Evolutionary conservation across 2,797 vertebrate species (phyloP), one percentile per base, ranked within the genome.

Genomic region (Syngnathus acus): DNA sequence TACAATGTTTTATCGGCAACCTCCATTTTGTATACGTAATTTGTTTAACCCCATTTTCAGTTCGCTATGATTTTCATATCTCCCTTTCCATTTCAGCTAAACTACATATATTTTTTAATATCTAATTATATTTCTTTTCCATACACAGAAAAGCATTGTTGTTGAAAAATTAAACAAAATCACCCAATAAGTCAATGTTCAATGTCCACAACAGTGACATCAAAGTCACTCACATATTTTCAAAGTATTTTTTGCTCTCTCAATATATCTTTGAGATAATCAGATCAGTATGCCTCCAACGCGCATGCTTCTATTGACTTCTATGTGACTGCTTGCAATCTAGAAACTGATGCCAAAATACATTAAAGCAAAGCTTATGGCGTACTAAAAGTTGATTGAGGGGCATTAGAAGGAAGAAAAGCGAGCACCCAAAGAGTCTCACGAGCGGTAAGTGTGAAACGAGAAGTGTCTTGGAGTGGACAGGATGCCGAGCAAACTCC

Each of bases 401-500:
- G 55, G 53, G 37, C 59, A 69, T 66, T 50, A 69, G 62, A 71
- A 72, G 72, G 64, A 66, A 50, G 42, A 62, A 16, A 40, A 8
- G 58, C 62, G 43, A 16, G 42, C 54, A 64, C 69, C 23, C n/a
- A 70, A 51, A 17, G 55, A 58, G 62, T 64, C 17, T 9, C 45
- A 83, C 79, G 72, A 76, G 73, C 84, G 72, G 67, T 73, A 62
- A 70, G 73, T 79, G 76, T 43, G 45, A 65, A 72, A 81, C 85
- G 79, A 87, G 82, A 81, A 84, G 84, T 80, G 17, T 78, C 78
- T 82, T 70, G 79, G 84, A 83, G 83, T 82, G 83, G 84, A 87
- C 87, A 88, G 88, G 89, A 89, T 87, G 82, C 85, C 78, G 84
- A 82, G 82, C 80, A 79, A 86, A 86, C 86, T 87, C 87, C 86